phyloP scores from a whole-genome alignment of 2,888 invertebrate genomes.

The Ligdia adustata region DNA sequence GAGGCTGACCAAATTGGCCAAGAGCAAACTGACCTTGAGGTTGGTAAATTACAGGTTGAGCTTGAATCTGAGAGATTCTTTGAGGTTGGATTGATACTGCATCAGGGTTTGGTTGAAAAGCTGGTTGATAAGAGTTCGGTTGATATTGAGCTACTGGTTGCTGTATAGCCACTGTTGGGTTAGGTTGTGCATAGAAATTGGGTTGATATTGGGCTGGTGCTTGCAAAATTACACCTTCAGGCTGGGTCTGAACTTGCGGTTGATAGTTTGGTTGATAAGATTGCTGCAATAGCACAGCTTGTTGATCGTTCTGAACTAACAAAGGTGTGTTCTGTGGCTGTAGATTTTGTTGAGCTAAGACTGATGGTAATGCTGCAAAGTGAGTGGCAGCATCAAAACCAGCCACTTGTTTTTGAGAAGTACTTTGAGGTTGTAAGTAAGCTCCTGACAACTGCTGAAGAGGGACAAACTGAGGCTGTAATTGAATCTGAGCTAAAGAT shows the following conservation, averaged over 20 bases:
- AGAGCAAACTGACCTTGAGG: slow-evolving; percentile 21
- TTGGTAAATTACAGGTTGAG: slow-evolving; percentile 45
- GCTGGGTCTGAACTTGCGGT: slow-evolving; percentile 37
- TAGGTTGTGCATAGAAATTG: slow-evolving; percentile 33
- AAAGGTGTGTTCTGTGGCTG: slow-evolving; percentile 47
- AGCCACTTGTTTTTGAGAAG: slow-evolving; percentile 52
- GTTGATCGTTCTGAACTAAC: slow-evolving; percentile 38
- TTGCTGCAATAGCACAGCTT: slow-evolving; percentile 36
- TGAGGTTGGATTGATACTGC: slow-evolving; percentile 37
- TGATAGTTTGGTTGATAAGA: slow-evolving; percentile 23
- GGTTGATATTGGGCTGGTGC: slow-evolving; percentile 37
- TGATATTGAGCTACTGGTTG: slow-evolving; percentile 43
- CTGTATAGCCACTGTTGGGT: slow-evolving; percentile 30
- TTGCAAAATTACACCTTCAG: slow-evolving; percentile 32
- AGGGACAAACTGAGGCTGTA: slow-evolving; percentile 64
- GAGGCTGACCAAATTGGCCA: slow-evolving; percentile 9
- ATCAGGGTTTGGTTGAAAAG: slow-evolving; percentile 29
- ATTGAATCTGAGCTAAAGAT: slow-evolving; percentile 64
- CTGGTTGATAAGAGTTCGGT: slow-evolving; percentile 32
- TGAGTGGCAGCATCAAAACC: slow-evolving; percentile 68
- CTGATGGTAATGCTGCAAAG: slow-evolving; percentile 67
- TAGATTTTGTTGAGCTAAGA: slow-evolving; percentile 62
- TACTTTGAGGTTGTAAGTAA: slow-evolving; percentile 52
- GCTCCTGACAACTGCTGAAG: slow-evolving; percentile 59
- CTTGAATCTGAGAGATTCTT: slow-evolving; percentile 47